A percentile compares a stretch with the other conserved stretches of the same genome.
Conservation (phyloP, 2,888 invertebrate genomes). For the Linnaemya vulpina region DNA sequence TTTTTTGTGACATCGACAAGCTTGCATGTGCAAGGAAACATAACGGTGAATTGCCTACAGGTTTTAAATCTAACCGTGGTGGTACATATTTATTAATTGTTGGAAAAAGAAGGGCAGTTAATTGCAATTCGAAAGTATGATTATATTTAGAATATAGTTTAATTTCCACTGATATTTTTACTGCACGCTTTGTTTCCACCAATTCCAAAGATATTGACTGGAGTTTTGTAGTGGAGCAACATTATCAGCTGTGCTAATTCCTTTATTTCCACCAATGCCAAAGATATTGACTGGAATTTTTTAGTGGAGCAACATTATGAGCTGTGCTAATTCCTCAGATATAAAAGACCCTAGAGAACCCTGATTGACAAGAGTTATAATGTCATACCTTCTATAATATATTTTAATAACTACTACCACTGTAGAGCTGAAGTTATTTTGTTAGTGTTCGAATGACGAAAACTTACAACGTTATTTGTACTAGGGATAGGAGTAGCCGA, state of each 20-base stretch:
- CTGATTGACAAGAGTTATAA: conserved; percentile 53
- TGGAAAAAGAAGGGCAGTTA: conserved; percentile 42
- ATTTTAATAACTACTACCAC: conserved; percentile 32
- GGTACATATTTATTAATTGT: conserved; percentile 36
- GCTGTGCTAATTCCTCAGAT: conserved; percentile 45
- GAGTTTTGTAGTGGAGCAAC: conserved; percentile 30
- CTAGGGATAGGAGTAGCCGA: conserved; percentile 24
- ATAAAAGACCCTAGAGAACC: conserved; percentile 50
- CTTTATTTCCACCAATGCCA: too few relatives aligned
- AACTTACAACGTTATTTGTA: conserved; percentile 16
- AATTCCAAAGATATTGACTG: conserved; percentile 35
- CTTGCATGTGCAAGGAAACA: conserved; percentile 39
- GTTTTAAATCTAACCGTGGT: conserved; percentile 9
- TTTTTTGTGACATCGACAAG: conserved; percentile 33
- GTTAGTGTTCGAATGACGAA: conserved; percentile 13
- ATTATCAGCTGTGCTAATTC: too few relatives aligned
- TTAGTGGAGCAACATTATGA: too few relatives aligned
- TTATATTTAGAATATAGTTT: conserved; percentile 16
- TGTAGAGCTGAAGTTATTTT: conserved; percentile 36
- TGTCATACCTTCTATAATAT: not conserved
- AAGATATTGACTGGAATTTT: too few relatives aligned
- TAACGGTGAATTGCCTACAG: conserved; percentile 3
- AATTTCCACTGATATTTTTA: conserved; percentile 20
- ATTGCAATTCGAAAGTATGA: conserved; percentile 15
- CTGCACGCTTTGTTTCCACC: conserved; percentile 30